These are phyloP conservation scores for Crotalus tigris DNA, from an alignment of 2,113 vertebrate genomes.

Conservation along the genomic window DNA sequence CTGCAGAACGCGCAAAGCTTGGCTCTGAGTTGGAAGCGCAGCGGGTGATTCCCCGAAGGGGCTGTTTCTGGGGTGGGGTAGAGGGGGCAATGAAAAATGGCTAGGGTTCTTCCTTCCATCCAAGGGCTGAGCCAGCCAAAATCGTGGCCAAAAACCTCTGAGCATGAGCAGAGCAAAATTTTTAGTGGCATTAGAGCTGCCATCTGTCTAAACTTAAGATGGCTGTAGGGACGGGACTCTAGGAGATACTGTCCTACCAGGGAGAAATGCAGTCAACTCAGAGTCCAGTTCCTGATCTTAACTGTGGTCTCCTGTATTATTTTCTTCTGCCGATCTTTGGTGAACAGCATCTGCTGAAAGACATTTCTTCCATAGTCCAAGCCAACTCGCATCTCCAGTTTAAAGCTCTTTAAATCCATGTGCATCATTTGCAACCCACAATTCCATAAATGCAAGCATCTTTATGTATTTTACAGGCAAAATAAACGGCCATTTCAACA, in stretches of 20 bases:
- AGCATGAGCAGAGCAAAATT: background rate
- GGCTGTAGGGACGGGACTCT: background rate
- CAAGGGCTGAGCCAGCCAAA: background rate
- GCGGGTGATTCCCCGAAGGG: background rate
- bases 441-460: background rate
- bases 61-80: background rate
- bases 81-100: background rate
- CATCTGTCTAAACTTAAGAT: background rate
- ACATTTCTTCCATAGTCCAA: background rate
- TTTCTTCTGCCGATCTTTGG: background rate
- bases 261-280: background rate
- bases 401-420: background rate
- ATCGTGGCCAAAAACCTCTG: background rate
- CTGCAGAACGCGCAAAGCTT: no score
- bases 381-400: no score
- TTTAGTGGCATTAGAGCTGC: background rate
- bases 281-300: background rate
- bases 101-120: background rate
- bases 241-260: background rate
- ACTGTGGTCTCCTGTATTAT: background rate
- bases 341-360: background rate
- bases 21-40: no score
- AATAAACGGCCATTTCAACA: background rate
- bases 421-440: background rate
- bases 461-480: background rate